Conservation (phyloP, 2,797 vertebrate species). For the Artibeus jamaicensis region DNA sequence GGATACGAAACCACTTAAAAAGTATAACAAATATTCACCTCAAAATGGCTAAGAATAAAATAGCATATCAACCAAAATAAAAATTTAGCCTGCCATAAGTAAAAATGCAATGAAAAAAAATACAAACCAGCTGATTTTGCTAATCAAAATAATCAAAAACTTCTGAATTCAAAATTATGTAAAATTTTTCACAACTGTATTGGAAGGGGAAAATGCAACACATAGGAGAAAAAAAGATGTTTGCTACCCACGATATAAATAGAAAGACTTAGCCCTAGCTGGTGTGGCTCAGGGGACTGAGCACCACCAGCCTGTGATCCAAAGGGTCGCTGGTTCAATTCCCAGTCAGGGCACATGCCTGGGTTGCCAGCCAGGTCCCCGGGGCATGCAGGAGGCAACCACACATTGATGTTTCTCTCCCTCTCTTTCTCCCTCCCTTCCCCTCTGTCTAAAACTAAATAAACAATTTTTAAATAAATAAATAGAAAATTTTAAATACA, state of each 20-base stretch:
- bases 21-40: background rate
- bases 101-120: background rate
- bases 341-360: too few relatives aligned
- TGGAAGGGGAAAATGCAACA: background rate
- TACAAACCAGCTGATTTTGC: background rate
- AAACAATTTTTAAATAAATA: background rate
- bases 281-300: too few relatives aligned
- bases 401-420: too few relatives aligned
- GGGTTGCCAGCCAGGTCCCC: too few relatives aligned
- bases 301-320: too few relatives aligned
- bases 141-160: slow-evolving; percentile 25
- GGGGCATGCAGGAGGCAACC: too few relatives aligned
- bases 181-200: background rate
- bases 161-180: slow-evolving; percentile 1
- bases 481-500: background rate
- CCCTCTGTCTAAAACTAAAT: too few relatives aligned
- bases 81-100: background rate
- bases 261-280: background rate
- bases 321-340: too few relatives aligned
- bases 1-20: background rate
- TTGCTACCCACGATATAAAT: background rate
- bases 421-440: too few relatives aligned
- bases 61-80: background rate
- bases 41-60: background rate
- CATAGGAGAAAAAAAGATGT: background rate